These are phyloP conservation scores for Cephus nigrinus DNA, from an alignment of 2,888 invertebrate genomes.

Conservation along the genomic window DNA sequence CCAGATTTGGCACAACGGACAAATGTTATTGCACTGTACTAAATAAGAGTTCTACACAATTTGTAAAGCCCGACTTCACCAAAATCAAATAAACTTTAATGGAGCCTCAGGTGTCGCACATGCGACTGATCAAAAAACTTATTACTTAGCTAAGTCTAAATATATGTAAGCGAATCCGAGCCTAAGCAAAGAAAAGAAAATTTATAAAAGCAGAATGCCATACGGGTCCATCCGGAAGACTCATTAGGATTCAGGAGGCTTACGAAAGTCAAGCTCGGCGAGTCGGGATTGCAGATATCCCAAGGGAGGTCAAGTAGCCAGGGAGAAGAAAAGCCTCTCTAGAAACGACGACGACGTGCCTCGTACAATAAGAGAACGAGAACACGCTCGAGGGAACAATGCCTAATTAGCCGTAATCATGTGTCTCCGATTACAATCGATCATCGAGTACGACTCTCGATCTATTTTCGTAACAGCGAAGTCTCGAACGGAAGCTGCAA, in stretches of 20 bases:
- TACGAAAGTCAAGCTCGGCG: neutral
- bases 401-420: conserved; percentile 1
- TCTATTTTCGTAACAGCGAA: neutral
- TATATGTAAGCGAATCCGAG: neutral
- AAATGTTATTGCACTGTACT: neutral
- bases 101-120: neutral
- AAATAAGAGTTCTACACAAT: neutral
- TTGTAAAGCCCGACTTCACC: neutral
- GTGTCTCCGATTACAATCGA: conserved; percentile 1
- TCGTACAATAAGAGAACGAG: neutral
- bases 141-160: neutral
- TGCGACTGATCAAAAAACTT: neutral
- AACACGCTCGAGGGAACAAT: neutral
- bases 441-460: neutral
- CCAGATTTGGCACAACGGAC: neutral
- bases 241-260: neutral
- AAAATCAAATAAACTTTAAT: neutral
- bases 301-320: conserved; percentile 36
- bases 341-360: conserved; percentile 38
- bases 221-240: neutral
- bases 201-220: neutral
- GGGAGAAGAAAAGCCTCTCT: conserved; percentile 39
- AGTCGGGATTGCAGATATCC: neutral
- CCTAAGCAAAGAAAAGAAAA: neutral
- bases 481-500: neutral